Evolutionary conservation across 2,888 invertebrate genomes (phyloP), one percentile per base, ranked within the genome.

Genomic region (Dioctria rufipes): DNA sequence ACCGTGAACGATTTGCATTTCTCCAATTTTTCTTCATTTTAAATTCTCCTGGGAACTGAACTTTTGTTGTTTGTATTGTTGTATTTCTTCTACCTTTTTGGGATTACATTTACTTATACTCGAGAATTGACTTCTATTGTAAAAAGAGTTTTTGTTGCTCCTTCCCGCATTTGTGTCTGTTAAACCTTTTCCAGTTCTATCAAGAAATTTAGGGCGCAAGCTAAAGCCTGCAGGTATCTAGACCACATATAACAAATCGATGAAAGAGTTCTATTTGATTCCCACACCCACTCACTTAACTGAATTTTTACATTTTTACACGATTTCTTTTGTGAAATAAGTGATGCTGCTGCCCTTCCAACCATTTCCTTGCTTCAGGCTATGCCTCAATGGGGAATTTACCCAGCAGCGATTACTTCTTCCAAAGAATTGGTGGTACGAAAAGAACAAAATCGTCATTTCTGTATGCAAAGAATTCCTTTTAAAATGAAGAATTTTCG

Each of bases 71-170:
- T 61, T 5, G 5, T 61, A 61, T 61, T 61, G 4, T 37, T 25
- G 61, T 61, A 6, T 61, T 61, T n/a, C 8, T 25, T 61, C 25
- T 25, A 61, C 61, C 61, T 61, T 61, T 61, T 61, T 61, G 37
- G 61, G 61, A 61, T 61, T 61, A 61, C 61, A 61, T 61, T 61
- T 25, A 25, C 25, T 6, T 61, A 61, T 61, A 39, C 61, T 61
- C 25, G 61, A 39, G 61, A 61, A 61, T 61, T 61, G 61, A 61
- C 61, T 61, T 61, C 61, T 61, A 61, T 61, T 61, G 61, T 61
- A 61, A 61, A 54, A 61, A 39, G 61, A 25, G 25, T 61, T 61
- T 54, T 4, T 61, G 61, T 61, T 61, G 61, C 61, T 61, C 61
- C 3, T 39, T 61, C 25, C 11, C 37, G 11, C 11, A n/a, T 54